These are phyloP conservation scores for Perca flavescens DNA, from an alignment of 2,113 vertebrate species.

Conservation along the genomic window DNA sequence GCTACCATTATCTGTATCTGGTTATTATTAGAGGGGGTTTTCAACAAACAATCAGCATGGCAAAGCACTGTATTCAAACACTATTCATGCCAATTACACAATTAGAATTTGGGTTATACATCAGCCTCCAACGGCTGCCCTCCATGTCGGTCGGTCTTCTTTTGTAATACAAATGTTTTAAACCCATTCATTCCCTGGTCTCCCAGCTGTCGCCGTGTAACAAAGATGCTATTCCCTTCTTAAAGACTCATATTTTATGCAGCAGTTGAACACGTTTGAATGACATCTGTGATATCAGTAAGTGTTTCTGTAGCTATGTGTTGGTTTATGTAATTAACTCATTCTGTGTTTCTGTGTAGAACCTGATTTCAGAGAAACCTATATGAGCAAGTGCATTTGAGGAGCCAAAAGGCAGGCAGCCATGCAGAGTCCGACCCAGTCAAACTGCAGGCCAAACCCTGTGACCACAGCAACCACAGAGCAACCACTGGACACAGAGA, in stretches of 20 bases:
- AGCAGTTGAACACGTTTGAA: background rate
- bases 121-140: background rate
- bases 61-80: background rate
- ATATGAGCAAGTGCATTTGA: slow-evolving; percentile 14
- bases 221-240: slow-evolving; percentile 31
- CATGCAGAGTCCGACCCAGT: slow-evolving; percentile 68
- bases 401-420: slow-evolving; percentile 33
- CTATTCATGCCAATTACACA: background rate
- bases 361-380: slow-evolving; percentile 24
- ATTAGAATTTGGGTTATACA: background rate
- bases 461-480: slow-evolving; percentile 31
- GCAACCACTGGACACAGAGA: slow-evolving; percentile 4
- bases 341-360: slow-evolving; percentile 22
- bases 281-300: too few relatives aligned
- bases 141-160: slow-evolving; percentile 14
- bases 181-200: slow-evolving; percentile 56
- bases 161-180: slow-evolving; percentile 69
- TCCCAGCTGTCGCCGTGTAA: slow-evolving; percentile 54
- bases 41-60: background rate
- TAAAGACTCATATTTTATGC: background rate
- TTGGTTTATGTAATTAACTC: slow-evolving; percentile 13
- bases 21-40: background rate
- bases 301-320: background rate
- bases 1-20: slow-evolving; percentile 20
- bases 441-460: slow-evolving; percentile 25